Percentiles rank a stretch among this genome's conserved stretches.
Evolutionary conservation across 1,140 invertebrate genomes (phyloP).

Genomic region (Lordiphosa clarofinis): DNA sequence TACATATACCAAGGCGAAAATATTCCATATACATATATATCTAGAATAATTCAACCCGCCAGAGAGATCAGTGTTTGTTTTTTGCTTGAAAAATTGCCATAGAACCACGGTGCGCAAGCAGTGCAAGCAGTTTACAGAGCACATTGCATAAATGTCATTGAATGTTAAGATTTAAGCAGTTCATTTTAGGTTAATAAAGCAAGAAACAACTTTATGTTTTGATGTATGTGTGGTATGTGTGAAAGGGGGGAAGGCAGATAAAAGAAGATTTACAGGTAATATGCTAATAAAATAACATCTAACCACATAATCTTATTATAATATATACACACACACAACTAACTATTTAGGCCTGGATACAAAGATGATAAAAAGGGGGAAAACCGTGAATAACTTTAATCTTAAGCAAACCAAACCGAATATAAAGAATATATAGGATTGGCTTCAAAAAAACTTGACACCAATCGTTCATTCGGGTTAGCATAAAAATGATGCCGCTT

Average conservation of each 20-base stretch:
- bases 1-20: conserved; percentile 22
- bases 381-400: too few species aligned
- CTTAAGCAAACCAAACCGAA: too few species aligned
- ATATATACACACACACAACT: too few species aligned
- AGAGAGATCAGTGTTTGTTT: conserved; percentile 38
- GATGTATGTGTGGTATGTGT: conserved; percentile 29
- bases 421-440: too few species aligned
- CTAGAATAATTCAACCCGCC: conserved; percentile 64
- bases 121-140: conserved; percentile 15
- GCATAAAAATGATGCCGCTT: too few species aligned
- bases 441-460: too few species aligned
- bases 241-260: conserved; percentile 10
- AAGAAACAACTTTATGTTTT: conserved; percentile 56
- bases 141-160: conserved; percentile 31
- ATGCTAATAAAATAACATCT: too few species aligned
- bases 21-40: conserved; percentile 53
- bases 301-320: background rate
- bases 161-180: conserved; percentile 61
- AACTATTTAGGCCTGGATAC: too few species aligned
- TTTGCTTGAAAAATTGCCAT: too few species aligned
- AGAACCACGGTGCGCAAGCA: conserved; percentile 4
- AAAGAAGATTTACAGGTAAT: too few species aligned
- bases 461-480: too few species aligned
- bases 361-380: too few species aligned
- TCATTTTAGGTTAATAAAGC: conserved; percentile 63